Evolutionary conservation across 53 echinoderm and acorn worm genomes (phyloP), one percentile per base, ranked within the genome.

Genomic region (Zoroaster sp.): DNA sequence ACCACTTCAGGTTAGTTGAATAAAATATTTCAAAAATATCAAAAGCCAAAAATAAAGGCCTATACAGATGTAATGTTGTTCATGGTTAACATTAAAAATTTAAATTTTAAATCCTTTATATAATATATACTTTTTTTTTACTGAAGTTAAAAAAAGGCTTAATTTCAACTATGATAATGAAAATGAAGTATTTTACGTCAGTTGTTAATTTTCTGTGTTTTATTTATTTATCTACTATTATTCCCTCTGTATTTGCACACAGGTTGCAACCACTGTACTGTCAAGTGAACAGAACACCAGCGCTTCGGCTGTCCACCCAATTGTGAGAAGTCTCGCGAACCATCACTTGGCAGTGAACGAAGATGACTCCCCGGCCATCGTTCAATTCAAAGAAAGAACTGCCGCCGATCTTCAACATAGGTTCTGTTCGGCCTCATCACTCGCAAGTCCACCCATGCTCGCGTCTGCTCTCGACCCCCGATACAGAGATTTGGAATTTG

Each of bases 251-350:
- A 30, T 78, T 88, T 78, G 66, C 35, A 43, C 69, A 11, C 74
- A 90, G 83, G 83, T 83, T 47, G 83, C 90, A 83, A 90, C 90
- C 37, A 83, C 90, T 44, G 90, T 90, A 8, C 70, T 90, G 47
- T 90, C 90, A 53, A 33, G 83, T 23, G 73, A 73, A 69, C 53
- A 81, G 28, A 67, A 72, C 43, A 70, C 81, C 37, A 65, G 80
- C 46, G 21, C 67, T 67, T 81, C 73, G 18, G 40, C 79, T 28
- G 73, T 81, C 35, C 36, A 25, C 3, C 89, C 89, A 20, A 55
- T 89, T 35, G 25, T 85, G 2, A 71, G 69, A 2, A 69, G 85
- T 23, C 71, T 85, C 0, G 70, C n/a, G n/a, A 63, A 63, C 25
- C 14, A 63, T n/a, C 65, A 63, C 65, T 17, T 63, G 65, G 65